Evolutionary conservation across 64 coral and sea anemone species (phyloP).

Genomic region (Anthopleura sola): DNA sequence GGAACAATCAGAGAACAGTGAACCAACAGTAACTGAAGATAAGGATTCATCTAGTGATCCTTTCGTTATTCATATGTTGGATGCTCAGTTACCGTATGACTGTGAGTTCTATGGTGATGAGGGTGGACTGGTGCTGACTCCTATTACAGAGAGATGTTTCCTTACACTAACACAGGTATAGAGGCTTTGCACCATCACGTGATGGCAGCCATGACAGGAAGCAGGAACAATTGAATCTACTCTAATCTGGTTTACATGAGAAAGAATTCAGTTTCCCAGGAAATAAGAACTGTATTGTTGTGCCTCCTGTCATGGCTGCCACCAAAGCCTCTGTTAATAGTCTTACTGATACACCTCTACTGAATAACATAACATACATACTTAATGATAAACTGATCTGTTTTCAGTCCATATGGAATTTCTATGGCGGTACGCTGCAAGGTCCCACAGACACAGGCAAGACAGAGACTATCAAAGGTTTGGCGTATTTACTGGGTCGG

Average conservation of each 20-base stretch:
- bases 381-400: background rate
- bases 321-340: too few relatives aligned
- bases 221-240: too few relatives aligned
- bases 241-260: too few relatives aligned
- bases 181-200: too few relatives aligned
- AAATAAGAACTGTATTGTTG: too few relatives aligned
- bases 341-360: background rate
- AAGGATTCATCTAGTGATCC: background rate
- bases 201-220: too few relatives aligned
- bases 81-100: constrained; percentile 85
- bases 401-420: constrained; percentile 80
- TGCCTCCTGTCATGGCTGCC: too few relatives aligned
- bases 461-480: constrained; percentile 91
- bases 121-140: constrained; percentile 68
- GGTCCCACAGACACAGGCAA: constrained; percentile 85
- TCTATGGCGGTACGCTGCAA: constrained; percentile 71
- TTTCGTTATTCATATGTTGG: constrained; percentile 87
- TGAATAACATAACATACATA: background rate
- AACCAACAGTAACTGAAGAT: background rate
- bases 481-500: constrained; percentile 79
- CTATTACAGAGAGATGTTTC: constrained; percentile 86
- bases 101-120: constrained; percentile 87
- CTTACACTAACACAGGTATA: constrained; percentile 79
- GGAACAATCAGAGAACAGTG: background rate
- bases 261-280: too few relatives aligned